A percentile compares a stretch with the other conserved stretches of the same genome.
Conservation (phyloP, 2,888 invertebrate genomes). For the Scaptomyza tumidula region DNA sequence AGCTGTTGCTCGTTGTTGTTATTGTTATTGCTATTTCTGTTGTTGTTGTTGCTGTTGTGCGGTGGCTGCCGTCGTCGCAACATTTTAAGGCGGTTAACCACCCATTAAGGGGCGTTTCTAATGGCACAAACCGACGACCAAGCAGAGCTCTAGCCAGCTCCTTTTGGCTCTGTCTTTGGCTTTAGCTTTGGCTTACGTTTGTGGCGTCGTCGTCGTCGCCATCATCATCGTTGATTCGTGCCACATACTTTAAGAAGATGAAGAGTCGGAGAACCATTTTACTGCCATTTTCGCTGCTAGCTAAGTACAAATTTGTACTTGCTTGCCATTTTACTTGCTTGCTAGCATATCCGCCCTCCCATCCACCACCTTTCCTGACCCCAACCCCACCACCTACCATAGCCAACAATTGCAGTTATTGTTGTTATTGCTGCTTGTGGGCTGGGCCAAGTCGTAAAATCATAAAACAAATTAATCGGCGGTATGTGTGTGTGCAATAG, state of each 20-base stretch:
- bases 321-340: slow-evolving; percentile 35
- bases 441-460: slow-evolving; percentile 71
- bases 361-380: not conserved
- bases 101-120: slow-evolving; percentile 80
- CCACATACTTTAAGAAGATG: slow-evolving; percentile 66
- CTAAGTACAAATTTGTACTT: slow-evolving; percentile 60
- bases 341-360: slow-evolving; percentile 2
- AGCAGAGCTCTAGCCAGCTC: slow-evolving; percentile 39
- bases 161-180: slow-evolving; percentile 35
- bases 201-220: slow-evolving; percentile 20
- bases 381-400: slow-evolving; percentile 5
- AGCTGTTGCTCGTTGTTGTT: slow-evolving; percentile 31
- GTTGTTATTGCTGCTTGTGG: slow-evolving; percentile 36
- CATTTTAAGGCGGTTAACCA: slow-evolving; percentile 79
- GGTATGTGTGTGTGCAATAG: slow-evolving; percentile 21
- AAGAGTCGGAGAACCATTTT: slow-evolving; percentile 60
- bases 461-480: slow-evolving; percentile 78
- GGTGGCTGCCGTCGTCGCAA: slow-evolving; percentile 45
- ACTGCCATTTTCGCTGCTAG: slow-evolving; percentile 73
- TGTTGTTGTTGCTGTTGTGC: slow-evolving; percentile 11
- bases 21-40: slow-evolving; percentile 27
- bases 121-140: slow-evolving; percentile 63
- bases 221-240: slow-evolving; percentile 59
- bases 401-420: slow-evolving; percentile 36
- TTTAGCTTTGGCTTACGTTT: not conserved